A percentile compares a stretch with the other conserved stretches of the same genome.
phyloP scores from a whole-genome alignment of 1,140 invertebrate species.

The Sycophaga agraensis region DNA sequence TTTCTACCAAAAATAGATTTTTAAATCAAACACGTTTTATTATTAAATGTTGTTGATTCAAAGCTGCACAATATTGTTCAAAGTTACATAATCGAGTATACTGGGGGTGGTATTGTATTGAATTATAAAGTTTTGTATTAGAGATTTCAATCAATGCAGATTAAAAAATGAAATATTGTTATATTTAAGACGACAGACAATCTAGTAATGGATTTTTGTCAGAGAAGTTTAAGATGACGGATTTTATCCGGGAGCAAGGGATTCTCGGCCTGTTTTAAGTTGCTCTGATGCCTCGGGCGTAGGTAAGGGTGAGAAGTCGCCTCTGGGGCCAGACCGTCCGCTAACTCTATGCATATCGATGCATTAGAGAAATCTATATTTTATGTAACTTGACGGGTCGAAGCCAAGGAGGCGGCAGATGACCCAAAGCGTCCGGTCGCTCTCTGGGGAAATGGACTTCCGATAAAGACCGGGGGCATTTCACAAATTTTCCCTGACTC shows the following conservation, averaged over 20 bases:
- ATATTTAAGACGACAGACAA: too few species aligned
- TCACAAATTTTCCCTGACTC: constrained; percentile 16
- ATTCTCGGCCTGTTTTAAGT: constrained; percentile 11
- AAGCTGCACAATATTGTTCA: too few species aligned
- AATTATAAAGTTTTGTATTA: too few species aligned
- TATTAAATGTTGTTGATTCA: too few species aligned
- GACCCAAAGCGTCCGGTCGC: constrained; percentile 21
- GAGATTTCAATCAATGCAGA: too few species aligned
- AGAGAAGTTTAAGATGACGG: constrained; percentile 9
- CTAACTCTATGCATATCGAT: constrained; percentile 34
- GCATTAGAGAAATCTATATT: constrained; percentile 37
- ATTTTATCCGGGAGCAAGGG: constrained; percentile 1
- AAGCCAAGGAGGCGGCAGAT: constrained; percentile 15
- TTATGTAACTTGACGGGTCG: constrained; percentile 35
- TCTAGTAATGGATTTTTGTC: too few species aligned
- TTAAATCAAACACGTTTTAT: too few species aligned
- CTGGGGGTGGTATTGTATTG: too few species aligned
- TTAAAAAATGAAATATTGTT: too few species aligned
- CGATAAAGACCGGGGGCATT: constrained; percentile 27
- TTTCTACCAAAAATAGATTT: too few species aligned
- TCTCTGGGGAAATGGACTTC: constrained; percentile 16
- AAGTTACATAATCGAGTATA: too few species aligned
- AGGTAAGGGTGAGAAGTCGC: too few species aligned
- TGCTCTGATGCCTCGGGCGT: neutral
- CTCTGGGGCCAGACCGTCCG: constrained; percentile 8